Conservation (phyloP, 2,113 vertebrate genomes). For the Python bivittatus region DNA sequence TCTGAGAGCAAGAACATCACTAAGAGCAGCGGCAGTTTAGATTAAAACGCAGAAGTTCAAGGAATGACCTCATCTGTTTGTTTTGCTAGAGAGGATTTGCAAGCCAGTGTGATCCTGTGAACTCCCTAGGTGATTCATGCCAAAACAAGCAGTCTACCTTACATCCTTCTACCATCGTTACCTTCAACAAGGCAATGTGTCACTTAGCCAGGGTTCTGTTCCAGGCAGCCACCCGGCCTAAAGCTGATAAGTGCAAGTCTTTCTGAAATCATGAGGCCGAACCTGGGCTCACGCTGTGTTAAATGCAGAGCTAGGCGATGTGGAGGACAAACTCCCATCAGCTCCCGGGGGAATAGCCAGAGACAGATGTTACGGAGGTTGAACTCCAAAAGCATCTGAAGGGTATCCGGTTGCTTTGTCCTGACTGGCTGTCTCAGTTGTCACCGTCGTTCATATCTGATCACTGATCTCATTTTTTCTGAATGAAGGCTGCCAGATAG, state of each 20-base stretch:
- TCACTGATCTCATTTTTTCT: neutral
- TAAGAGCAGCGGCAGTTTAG: rapidly evolving
- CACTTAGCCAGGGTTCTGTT: neutral
- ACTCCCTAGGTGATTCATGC: slow-evolving; percentile 11
- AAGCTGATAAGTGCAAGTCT: neutral
- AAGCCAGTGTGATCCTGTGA: slow-evolving; percentile 23
- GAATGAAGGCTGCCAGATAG: neutral
- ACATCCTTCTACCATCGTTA: slow-evolving; percentile 4
- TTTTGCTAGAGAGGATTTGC: slow-evolving; percentile 37
- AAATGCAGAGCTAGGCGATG: neutral
- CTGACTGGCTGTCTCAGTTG: neutral
- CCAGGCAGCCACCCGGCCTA: neutral
- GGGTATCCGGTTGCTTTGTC: neutral
- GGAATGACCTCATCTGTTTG: slow-evolving; percentile 44
- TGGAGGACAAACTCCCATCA: neutral
- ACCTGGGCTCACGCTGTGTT: neutral
- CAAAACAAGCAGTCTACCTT: slow-evolving; percentile 43
- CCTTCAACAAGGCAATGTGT: neutral
- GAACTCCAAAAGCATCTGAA: neutral
- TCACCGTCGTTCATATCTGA: neutral
- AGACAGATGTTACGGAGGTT: neutral
- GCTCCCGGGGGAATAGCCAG: neutral
- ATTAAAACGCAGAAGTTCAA: rapidly evolving
- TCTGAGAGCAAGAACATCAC: neutral
- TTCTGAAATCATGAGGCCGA: neutral